Evolutionary conservation across 2,113 vertebrate species (phyloP).

Genomic region (Phalacrocorax brasilianus): DNA sequence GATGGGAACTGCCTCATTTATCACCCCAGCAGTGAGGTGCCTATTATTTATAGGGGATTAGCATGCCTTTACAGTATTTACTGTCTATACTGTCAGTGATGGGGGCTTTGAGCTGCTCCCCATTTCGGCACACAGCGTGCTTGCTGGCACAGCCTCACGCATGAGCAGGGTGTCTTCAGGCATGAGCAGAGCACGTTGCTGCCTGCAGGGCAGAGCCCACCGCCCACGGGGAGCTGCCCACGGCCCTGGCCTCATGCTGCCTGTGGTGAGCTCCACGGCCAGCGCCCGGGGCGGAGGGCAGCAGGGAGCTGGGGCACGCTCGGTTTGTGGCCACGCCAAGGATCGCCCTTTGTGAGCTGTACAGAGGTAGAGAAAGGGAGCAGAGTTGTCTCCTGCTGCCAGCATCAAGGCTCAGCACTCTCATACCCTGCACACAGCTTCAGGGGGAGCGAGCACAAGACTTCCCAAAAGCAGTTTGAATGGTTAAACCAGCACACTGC

Average conservation of each 20-base stretch:
- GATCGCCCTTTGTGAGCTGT: neutral
- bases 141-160: neutral
- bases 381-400: neutral
- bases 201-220: neutral
- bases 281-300: neutral
- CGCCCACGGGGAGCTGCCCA: neutral
- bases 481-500: neutral
- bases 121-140: neutral
- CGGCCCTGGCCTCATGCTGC: neutral
- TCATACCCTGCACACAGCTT: accelerated
- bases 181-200: neutral
- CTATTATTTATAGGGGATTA: neutral
- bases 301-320: neutral
- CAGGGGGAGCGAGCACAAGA: neutral
- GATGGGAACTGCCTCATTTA: neutral
- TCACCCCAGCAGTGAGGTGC: neutral
- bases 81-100: neutral
- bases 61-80: too few relatives aligned
- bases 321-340: neutral
- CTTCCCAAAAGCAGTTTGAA: neutral
- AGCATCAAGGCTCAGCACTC: neutral
- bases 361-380: neutral
- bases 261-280: neutral
- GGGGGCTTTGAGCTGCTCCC: neutral
- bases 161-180: neutral